Evolutionary conservation across 2,113 vertebrate species (phyloP).

Genomic region (Vanacampus margaritifer): DNA sequence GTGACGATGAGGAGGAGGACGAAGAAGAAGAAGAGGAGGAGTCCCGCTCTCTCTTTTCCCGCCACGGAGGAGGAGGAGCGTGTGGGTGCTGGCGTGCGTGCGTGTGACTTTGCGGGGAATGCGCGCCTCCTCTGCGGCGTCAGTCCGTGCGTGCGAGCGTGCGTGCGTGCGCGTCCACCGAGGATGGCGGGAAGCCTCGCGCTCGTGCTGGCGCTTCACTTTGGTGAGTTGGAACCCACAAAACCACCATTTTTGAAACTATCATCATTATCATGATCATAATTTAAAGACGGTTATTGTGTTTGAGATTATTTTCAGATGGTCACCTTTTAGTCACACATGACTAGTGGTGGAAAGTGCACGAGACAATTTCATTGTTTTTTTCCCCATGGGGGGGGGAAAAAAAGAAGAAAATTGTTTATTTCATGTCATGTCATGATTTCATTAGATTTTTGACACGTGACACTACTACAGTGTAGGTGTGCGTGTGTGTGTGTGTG

Average conservation of each 20-base stretch:
- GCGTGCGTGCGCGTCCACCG: conserved; percentile 56
- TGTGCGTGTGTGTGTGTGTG: conserved; percentile 3
- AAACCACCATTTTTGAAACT: neutral
- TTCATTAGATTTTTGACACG: neutral
- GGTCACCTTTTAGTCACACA: neutral
- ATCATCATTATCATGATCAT: too few relatives aligned
- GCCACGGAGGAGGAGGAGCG: neutral
- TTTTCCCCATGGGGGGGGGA: too few relatives aligned
- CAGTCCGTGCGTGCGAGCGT: neutral
- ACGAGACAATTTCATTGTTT: neutral
- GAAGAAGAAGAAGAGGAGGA: neutral
- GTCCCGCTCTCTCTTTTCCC: conserved; percentile 14
- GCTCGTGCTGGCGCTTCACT: conserved; percentile 50
- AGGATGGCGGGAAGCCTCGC: conserved; percentile 96
- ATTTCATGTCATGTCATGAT: too few relatives aligned
- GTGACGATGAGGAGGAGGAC: neutral
- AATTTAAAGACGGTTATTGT: too few relatives aligned
- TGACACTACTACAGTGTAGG: neutral
- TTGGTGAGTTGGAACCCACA: neutral
- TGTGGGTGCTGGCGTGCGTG: conserved; percentile 26
- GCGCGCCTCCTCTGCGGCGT: conserved; percentile 35
- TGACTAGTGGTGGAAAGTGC: neutral
- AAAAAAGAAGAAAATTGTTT: too few relatives aligned
- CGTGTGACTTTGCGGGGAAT: conserved; percentile 35
- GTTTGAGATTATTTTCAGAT: too few relatives aligned